phyloP scores from a whole-genome alignment of 2,113 vertebrate genomes.

The Athene noctua region DNA sequence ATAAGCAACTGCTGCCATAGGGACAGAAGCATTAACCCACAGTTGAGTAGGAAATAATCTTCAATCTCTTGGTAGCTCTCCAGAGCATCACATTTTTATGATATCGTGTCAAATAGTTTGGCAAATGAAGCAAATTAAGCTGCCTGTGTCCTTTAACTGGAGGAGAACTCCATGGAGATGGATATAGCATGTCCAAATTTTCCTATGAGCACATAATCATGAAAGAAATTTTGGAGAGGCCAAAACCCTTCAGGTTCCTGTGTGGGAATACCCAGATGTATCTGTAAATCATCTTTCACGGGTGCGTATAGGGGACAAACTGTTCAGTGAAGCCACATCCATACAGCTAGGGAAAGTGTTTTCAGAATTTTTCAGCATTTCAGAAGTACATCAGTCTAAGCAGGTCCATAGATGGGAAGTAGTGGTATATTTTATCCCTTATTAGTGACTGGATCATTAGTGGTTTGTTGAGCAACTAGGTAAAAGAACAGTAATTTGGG shows the following conservation, averaged over 20 bases:
- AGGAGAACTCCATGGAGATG: neutral
- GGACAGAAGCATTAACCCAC: constrained; percentile 1
- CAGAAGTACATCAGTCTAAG: neutral
- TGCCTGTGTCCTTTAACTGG: constrained; percentile 5
- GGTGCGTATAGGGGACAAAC: neutral
- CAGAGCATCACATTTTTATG: neutral
- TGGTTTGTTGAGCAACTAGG: neutral
- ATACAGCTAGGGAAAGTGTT: neutral
- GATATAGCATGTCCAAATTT: neutral
- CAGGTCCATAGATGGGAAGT: neutral
- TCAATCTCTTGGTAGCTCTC: constrained; percentile 30
- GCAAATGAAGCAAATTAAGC: constrained; percentile 28
- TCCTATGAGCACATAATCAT: neutral
- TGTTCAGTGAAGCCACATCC: neutral
- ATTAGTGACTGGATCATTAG: neutral
- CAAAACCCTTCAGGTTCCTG: neutral
- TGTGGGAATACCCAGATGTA: neutral
- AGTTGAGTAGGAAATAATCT: constrained; percentile 34
- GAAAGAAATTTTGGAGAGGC: neutral
- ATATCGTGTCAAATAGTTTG: neutral
- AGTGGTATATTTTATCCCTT: neutral
- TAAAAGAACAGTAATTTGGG: neutral
- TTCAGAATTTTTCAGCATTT: neutral
- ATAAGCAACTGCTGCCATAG: constrained; percentile 1
- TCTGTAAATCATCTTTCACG: neutral